phyloP scores from a whole-genome alignment of 2,797 vertebrate genomes.

The Mareca strepera region DNA sequence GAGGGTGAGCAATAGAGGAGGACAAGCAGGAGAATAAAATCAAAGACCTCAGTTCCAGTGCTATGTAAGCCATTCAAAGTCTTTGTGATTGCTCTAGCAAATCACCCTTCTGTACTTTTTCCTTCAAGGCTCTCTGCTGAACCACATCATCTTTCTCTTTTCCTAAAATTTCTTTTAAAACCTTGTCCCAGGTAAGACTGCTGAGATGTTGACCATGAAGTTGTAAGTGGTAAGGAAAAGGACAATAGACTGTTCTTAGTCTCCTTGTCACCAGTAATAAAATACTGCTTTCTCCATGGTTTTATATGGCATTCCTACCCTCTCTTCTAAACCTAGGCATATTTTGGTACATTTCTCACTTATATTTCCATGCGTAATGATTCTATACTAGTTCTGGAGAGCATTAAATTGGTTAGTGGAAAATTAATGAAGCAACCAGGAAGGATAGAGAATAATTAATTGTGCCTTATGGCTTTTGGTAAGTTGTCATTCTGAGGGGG shows the following conservation, averaged over 20 bases:
- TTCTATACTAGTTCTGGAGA: not conserved
- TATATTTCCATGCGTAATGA: not conserved
- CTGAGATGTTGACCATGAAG: not conserved
- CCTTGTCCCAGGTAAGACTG: not conserved
- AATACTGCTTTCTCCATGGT: not conserved
- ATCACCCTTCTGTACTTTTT: not conserved
- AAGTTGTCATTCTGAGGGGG: not conserved
- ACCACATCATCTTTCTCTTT: not conserved
- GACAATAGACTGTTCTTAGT: not conserved
- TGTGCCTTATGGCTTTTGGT: not conserved
- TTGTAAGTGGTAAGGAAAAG: not conserved
- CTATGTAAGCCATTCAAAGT: not conserved
- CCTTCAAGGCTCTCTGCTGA: not conserved
- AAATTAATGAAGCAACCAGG: slow-evolving; percentile 24
- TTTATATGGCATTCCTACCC: not conserved
- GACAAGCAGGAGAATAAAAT: not conserved
- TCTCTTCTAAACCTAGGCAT: not conserved
- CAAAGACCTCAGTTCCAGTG: not conserved
- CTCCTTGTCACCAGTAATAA: not conserved
- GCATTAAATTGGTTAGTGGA: not conserved
- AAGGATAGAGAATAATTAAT: not conserved
- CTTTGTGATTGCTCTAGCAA: not conserved
- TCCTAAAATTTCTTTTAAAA: not conserved
- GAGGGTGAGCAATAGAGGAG: not conserved
- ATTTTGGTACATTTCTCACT: not conserved